Conservation (phyloP, 2,113 vertebrate genomes). For the Grantiella picta region DNA sequence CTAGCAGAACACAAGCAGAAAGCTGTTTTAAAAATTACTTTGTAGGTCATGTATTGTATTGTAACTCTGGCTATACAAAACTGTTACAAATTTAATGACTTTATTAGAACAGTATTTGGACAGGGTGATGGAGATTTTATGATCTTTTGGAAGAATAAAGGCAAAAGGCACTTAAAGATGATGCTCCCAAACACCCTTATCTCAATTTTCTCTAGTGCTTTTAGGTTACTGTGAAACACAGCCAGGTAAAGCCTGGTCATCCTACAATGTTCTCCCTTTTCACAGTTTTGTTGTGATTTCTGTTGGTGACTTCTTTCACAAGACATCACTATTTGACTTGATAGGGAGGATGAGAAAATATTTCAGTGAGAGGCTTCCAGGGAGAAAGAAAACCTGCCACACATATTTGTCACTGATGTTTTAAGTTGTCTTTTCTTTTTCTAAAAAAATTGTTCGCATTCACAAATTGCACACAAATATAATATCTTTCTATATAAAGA, state of each 20-base stretch:
- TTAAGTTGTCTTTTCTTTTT: not conserved
- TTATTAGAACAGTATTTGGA: not conserved
- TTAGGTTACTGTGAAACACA: not conserved
- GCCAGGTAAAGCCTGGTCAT: not conserved
- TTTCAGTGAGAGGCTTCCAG: not conserved
- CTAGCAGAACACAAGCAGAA: not conserved
- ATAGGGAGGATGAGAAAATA: not conserved
- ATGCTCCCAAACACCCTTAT: not conserved
- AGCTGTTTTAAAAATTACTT: not conserved
- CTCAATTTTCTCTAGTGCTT: not conserved
- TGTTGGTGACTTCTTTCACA: not conserved
- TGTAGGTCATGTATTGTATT: not conserved
- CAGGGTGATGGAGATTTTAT: not conserved
- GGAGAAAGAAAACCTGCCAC: not conserved
- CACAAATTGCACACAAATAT: not conserved
- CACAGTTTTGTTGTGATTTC: not conserved
- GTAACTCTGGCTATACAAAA: not conserved
- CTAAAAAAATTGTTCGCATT: accelerated
- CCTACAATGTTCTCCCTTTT: not conserved
- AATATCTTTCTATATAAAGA: not conserved
- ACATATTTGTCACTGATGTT: not conserved
- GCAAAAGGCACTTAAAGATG: not conserved
- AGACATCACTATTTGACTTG: not conserved
- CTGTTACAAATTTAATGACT: not conserved
- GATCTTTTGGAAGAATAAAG: not conserved